phyloP scores from a whole-genome alignment of 2,797 vertebrate genomes.

The Tympanoctomys barrerae region DNA sequence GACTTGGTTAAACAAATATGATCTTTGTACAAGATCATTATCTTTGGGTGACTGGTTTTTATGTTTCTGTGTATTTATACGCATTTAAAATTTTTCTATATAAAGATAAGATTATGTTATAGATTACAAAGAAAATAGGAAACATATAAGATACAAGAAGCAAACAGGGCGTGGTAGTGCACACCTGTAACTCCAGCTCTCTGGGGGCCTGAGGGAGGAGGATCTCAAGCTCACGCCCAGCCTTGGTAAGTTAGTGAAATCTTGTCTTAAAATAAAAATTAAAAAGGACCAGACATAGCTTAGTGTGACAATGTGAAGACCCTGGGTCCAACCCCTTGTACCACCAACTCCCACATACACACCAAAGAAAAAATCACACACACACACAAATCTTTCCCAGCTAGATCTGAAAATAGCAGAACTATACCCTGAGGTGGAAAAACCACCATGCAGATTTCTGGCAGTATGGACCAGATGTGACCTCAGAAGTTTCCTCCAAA shows the following conservation, averaged over 20 bases:
- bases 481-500: not conserved
- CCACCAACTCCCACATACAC: not conserved
- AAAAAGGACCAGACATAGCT: not conserved
- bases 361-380: not conserved
- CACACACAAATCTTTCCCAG: not conserved
- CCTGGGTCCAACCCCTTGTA: not conserved
- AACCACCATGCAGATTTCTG: not conserved
- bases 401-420: accelerated
- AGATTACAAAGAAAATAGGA: not conserved
- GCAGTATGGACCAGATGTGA: not conserved
- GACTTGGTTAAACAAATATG: not conserved
- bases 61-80: not conserved
- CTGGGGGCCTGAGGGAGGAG: not conserved
- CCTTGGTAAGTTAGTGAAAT: not conserved
- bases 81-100: not conserved
- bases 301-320: not conserved
- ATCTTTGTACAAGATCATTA: accelerated
- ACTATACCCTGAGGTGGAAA: not conserved
- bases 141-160: not conserved
- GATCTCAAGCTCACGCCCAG: not conserved
- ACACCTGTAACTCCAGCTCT: not conserved
- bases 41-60: not conserved
- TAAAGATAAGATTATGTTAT: not conserved
- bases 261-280: not conserved
- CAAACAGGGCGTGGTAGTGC: not conserved